Conservation (phyloP, 2,113 vertebrate genomes). For the Panthera leo region DNA sequence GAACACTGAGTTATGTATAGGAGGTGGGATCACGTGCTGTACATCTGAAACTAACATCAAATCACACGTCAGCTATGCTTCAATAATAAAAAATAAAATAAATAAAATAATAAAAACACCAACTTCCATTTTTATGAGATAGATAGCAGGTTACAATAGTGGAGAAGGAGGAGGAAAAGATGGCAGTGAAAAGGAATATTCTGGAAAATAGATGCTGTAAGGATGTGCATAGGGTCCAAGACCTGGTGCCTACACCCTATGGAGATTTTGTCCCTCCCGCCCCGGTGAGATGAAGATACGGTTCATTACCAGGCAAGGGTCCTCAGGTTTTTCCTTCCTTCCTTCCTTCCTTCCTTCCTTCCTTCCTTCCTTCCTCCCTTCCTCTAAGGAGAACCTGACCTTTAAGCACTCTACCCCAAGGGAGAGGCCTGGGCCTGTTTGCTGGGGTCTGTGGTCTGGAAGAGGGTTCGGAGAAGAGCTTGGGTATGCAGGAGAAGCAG, state of each 20-base stretch:
- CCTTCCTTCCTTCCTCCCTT: not conserved
- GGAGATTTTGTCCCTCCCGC: not conserved
- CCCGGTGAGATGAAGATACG: too few relatives aligned
- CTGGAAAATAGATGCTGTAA: not conserved
- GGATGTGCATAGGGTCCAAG: not conserved
- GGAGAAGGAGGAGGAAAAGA: not conserved
- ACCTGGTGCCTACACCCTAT: not conserved
- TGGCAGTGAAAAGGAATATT: not conserved
- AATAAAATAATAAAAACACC: not conserved
- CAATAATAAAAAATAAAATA: not conserved
- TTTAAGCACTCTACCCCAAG: not conserved
- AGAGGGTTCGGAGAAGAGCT: not conserved
- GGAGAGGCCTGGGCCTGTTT: fast-evolving
- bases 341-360: not conserved
- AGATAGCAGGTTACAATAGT: not conserved
- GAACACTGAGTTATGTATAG: not conserved
- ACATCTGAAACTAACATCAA: not conserved
- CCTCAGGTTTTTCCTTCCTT: fast-evolving
- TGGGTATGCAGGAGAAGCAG: not conserved
- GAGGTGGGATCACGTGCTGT: not conserved
- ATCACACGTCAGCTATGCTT: not conserved
- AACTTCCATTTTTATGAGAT: not conserved
- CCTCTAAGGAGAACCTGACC: not conserved
- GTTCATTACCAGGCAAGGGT: fast-evolving
- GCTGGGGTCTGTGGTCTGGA: not conserved